Base-by-base conservation (phyloP, 2,113 vertebrate species). In the Elachura formosa region DNA sequence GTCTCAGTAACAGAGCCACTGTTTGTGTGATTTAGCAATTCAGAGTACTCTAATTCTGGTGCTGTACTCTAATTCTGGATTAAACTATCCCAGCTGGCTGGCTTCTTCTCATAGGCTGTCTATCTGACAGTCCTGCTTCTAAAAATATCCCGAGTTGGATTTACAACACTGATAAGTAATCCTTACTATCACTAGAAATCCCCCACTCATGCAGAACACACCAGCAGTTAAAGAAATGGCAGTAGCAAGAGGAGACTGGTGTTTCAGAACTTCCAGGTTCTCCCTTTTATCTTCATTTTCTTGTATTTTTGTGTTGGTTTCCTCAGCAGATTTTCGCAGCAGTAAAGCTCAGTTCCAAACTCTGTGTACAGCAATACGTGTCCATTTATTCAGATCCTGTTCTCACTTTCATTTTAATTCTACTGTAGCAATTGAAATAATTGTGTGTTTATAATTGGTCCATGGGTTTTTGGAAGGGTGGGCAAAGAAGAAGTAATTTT, bases 121-220 rank as follows among this genome's bases (percentile, higher is more conserved):
- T 90, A 1, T 77, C 59, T 78, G 66, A 87, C 93, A 93, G 78
- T 43, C 55, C 54, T 87, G 56, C 64, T 78, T 61, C 92, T 75
- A 93, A 94, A 95, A 91, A 93, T 91, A 87, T 5, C 71, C 41
- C 36, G 40, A 28, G 84, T 13, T 94, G 82, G 78, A 95, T 94
- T 90, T 94, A 66, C 62, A 87, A 38, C 82, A 52, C 84, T 93
- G 84, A 64, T 72, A 77, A 87, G 12, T 87, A 93, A 96, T 93
- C 82, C 78, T 76, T 72, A 56, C 66, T 84, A 73, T 54, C 72
- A 24, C 56, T 55, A 5, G 11, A 54, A 77, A 12, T 58, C 43
- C 12, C 34, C 24, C 9, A 12, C 77, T 91, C 36, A 22, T 6
- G 40, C 2, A 64, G 56, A 87, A 22, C 26, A 81, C 0, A 3